Percentiles rank a stretch among this genome's conserved stretches.
Evolutionary conservation across 2,113 vertebrate species (phyloP).

Genomic region (Pardalotus punctatus): DNA sequence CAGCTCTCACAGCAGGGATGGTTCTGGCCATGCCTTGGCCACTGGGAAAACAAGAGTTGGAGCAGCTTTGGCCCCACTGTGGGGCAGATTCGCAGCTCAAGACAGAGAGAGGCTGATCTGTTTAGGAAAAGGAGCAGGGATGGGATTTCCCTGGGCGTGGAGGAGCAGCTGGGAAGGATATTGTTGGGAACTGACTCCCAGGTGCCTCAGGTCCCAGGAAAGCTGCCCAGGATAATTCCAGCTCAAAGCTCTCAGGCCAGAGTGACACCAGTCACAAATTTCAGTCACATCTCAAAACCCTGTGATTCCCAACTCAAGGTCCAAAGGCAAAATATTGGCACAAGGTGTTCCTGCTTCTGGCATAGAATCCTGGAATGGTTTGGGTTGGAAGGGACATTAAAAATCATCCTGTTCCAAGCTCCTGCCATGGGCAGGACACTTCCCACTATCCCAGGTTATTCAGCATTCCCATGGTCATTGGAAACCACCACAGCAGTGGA

Average conservation of each 20-base stretch:
- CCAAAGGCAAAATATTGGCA: neutral
- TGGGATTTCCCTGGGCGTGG: neutral
- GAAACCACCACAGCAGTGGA: neutral
- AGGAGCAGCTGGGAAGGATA: neutral
- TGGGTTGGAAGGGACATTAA: neutral
- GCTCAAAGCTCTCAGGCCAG: neutral
- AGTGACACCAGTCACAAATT: neutral
- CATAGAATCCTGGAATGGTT: neutral
- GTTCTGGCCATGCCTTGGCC: neutral
- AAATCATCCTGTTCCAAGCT: neutral
- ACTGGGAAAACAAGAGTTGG: neutral
- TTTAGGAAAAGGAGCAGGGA: neutral
- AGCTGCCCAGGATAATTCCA: neutral
- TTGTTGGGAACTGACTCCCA: neutral
- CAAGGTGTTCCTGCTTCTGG: neutral
- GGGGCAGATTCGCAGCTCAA: rapidly evolving
- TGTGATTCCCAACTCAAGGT: rapidly evolving
- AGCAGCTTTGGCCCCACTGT: neutral
- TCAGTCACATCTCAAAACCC: neutral
- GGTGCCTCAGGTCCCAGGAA: neutral
- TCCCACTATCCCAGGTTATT: neutral
- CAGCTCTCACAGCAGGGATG: neutral
- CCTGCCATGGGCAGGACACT: neutral
- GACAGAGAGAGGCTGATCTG: neutral
- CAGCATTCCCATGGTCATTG: neutral